Evolutionary conservation across 2,797 vertebrate species (phyloP), one percentile per base, ranked within the genome.

Genomic region (Oryzias dopingdopingensis): DNA sequence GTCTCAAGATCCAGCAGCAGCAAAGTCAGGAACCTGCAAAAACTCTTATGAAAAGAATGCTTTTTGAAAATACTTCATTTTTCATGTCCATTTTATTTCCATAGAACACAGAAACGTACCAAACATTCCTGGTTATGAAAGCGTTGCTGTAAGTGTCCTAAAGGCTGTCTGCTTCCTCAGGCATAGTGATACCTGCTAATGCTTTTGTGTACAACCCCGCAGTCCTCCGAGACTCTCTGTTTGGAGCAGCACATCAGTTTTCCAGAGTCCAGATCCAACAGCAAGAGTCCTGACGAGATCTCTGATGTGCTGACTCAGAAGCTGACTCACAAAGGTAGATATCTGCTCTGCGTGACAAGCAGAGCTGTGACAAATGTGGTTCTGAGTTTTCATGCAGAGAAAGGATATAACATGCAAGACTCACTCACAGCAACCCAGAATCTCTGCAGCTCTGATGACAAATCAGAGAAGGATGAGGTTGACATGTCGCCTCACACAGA

Each of bases 1-100:
- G 95, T 0, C 93, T 96, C 23, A 95, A 94, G 78, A 95, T 94
- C 61, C 85, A 91, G 0, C 95, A 96, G 81, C 91, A 93, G 70
- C 92, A 95, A 91, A 95, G 95, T 95, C 63, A 65, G 74, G 41
- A 17, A 4, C n/a, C 6, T 18, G 22, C 60, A 15, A 20, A 29
- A 18, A 23, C 29, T 32, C 29, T 32, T 2, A 32, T 2, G 2
- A 32, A 32, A 2, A 32, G 29, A 32, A 32, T 2, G 8, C 29
- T 32, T 32, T 8, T 10, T 32, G 29, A 32, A 32, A 32, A 32
- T 10, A 2, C 3, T 32, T 32, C 24, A 14, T 49, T 10, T 62
- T 20, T 32, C 0, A 17, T 17, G 16, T 22, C 20, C 4, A 26
- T 44, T 29, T 4, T 15, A 70, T 62, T 77, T 70, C 22, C 29